A percentile compares a stretch with the other conserved stretches of the same genome.
Conservation (phyloP, 2,888 invertebrate species). For the Trachelus tabidus region DNA sequence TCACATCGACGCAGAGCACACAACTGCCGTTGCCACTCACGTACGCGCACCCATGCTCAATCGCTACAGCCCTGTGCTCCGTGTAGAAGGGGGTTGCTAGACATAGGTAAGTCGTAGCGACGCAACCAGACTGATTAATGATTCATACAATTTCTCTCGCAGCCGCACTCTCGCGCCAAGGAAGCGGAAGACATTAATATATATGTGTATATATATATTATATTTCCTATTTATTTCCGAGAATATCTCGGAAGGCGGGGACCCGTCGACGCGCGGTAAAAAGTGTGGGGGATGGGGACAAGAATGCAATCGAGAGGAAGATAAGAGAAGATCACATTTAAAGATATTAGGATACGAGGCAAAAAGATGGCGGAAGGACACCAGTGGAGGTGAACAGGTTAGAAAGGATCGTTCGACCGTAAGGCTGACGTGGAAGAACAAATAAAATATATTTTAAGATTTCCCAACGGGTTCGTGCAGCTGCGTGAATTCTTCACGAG, state of each 20-base stretch:
- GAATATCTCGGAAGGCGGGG: background rate
- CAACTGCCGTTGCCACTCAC: background rate
- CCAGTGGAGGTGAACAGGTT: background rate
- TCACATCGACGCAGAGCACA: background rate
- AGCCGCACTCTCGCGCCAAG: constrained; percentile 20
- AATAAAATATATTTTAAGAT: constrained; percentile 65
- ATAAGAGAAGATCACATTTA: background rate
- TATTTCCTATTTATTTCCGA: constrained; percentile 29
- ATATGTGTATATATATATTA: constrained; percentile 34
- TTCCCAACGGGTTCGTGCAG: constrained; percentile 52
- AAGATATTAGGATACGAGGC: background rate
- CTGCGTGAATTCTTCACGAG: constrained; percentile 51
- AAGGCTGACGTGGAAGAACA: constrained; percentile 26
- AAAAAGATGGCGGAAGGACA: background rate
- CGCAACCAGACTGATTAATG: constrained; percentile 60
- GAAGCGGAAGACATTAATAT: constrained; percentile 52
- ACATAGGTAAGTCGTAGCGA: constrained; percentile 30
- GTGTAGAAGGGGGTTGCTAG: constrained; percentile 12
- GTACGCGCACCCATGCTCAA: too few species aligned
- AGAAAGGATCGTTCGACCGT: background rate
- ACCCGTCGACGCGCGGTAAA: background rate
- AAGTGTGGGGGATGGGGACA: background rate
- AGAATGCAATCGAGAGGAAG: background rate
- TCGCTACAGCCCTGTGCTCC: background rate
- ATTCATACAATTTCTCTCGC: constrained; percentile 56